Evolutionary conservation across 2,797 vertebrate genomes (phyloP).

Genomic region (Ctenochaetus hawaiiensis): DNA sequence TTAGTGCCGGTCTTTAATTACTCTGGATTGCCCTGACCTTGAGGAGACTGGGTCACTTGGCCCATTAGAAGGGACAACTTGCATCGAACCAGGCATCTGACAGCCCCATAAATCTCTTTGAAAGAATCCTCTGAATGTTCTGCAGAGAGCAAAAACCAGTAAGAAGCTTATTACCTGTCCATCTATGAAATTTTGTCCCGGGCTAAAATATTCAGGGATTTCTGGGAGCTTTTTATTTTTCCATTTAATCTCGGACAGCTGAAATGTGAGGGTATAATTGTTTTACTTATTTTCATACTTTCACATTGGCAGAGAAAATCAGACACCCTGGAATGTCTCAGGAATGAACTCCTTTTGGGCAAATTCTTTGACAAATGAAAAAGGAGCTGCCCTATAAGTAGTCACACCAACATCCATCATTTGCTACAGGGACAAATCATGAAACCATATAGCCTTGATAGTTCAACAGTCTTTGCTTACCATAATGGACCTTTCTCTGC

Average conservation of each 20-base stretch:
- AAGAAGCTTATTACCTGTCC: slow-evolving; percentile 27
- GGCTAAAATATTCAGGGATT: slow-evolving; percentile 21
- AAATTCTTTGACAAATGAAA: slow-evolving; percentile 56
- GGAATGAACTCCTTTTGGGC: slow-evolving; percentile 56
- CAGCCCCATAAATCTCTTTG: slow-evolving; percentile 65
- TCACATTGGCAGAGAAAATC: slow-evolving; percentile 32
- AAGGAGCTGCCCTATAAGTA: slow-evolving; percentile 27
- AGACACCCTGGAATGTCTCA: slow-evolving; percentile 65
- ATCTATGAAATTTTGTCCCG: slow-evolving; percentile 17
- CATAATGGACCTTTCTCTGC: slow-evolving; percentile 36
- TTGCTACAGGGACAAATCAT: slow-evolving; percentile 28
- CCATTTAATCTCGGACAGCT: slow-evolving; percentile 7
- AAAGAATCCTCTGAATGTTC: slow-evolving; percentile 51
- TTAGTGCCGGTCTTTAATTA: slow-evolving; percentile 63
- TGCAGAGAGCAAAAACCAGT: slow-evolving; percentile 37
- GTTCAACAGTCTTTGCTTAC: slow-evolving; percentile 58
- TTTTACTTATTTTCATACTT: slow-evolving; percentile 30
- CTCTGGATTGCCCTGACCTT: slow-evolving; percentile 56
- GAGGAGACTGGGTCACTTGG: slow-evolving; percentile 53
- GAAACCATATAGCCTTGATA: slow-evolving; percentile 66
- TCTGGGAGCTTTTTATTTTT: slow-evolving; percentile 1
- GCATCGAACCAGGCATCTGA: slow-evolving; percentile 56
- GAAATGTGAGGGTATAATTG: slow-evolving; percentile 27
- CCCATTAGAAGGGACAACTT: slow-evolving; percentile 67
- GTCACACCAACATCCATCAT: slow-evolving; percentile 55